A percentile compares a stretch with the other conserved stretches of the same genome.
These are phyloP conservation scores for Laticauda colubrina DNA, from an alignment of 2,113 vertebrate species.

Conservation along the genomic window DNA sequence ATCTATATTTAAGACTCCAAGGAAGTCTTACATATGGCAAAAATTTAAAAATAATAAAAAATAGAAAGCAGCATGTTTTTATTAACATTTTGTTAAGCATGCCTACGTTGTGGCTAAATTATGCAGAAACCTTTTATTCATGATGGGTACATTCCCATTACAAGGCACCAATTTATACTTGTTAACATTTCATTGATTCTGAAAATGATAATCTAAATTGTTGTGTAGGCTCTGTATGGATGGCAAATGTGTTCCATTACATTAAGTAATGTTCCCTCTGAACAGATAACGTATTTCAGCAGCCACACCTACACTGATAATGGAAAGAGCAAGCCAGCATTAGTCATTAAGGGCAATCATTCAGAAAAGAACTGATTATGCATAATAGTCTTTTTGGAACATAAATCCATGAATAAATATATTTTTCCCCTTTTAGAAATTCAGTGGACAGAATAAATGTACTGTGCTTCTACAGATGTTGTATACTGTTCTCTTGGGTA, in stretches of 20 bases:
- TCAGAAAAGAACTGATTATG: slow-evolving; percentile 16
- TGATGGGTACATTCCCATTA: background rate
- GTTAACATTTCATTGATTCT: background rate
- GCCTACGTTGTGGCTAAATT: background rate
- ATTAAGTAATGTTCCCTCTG: background rate
- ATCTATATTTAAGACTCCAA: background rate
- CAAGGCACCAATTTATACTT: background rate
- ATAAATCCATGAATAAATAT: slow-evolving; percentile 8
- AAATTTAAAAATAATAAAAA: background rate
- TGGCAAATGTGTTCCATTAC: background rate
- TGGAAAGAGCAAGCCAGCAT: background rate
- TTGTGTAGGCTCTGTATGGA: background rate
- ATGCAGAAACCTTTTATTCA: background rate
- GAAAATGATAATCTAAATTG: slow-evolving; percentile 10
- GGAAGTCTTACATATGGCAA: background rate
- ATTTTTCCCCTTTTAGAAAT: background rate
- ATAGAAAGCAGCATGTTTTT: background rate
- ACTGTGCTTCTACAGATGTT: slow-evolving; percentile 13
- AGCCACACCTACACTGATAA: slow-evolving; percentile 10
- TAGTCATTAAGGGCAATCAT: slow-evolving; percentile 5
- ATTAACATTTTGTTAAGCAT: background rate
- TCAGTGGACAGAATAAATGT: slow-evolving; percentile 1
- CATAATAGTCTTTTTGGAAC: slow-evolving; percentile 9
- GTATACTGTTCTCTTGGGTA: slow-evolving; percentile 7
- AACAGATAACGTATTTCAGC: slow-evolving; percentile 14